A percentile compares a stretch with the other conserved stretches of the same genome.
These are phyloP conservation scores for Amphipyra tragopoginis DNA, from an alignment of 2,888 invertebrate species.

Conservation along the genomic window DNA sequence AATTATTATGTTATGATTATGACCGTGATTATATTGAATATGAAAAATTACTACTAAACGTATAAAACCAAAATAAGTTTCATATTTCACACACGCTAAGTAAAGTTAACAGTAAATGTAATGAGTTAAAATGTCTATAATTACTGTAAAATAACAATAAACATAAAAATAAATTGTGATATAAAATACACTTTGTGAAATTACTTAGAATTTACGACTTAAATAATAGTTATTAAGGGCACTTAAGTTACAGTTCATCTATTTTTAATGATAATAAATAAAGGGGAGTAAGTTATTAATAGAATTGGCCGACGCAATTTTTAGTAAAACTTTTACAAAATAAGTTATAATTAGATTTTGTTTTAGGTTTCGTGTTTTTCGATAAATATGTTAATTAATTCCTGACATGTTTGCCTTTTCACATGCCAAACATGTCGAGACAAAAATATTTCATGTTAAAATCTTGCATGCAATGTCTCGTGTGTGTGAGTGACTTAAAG, in stretches of 20 bases:
- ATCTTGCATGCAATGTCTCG: too few relatives aligned
- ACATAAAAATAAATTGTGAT: conserved; percentile 22
- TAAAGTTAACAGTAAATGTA: conserved; percentile 1
- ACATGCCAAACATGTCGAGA: too few relatives aligned
- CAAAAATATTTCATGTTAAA: too few relatives aligned
- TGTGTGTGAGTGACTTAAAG: too few relatives aligned
- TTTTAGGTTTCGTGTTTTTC: background rate
- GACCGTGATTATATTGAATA: background rate
- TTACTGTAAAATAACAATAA: conserved; percentile 43
- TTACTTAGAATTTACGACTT: conserved; percentile 29
- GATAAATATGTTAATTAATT: background rate
- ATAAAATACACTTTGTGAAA: conserved; percentile 19
- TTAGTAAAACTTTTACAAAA: background rate
- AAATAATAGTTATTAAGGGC: conserved; percentile 14
- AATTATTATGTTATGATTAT: background rate
- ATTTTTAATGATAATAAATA: conserved; percentile 28
- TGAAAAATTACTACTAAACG: background rate
- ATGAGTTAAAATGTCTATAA: conserved; percentile 17
- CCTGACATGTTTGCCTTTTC: too few relatives aligned
- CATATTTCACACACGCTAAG: conserved; percentile 2
- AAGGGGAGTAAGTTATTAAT: conserved; percentile 1
- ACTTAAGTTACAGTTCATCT: conserved; percentile 24
- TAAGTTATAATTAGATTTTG: background rate
- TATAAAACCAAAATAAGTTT: conserved; percentile 17
- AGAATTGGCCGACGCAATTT: background rate